Conservation (phyloP, 64 coral and sea anemone genomes). For the Pocillopora damicornis region DNA sequence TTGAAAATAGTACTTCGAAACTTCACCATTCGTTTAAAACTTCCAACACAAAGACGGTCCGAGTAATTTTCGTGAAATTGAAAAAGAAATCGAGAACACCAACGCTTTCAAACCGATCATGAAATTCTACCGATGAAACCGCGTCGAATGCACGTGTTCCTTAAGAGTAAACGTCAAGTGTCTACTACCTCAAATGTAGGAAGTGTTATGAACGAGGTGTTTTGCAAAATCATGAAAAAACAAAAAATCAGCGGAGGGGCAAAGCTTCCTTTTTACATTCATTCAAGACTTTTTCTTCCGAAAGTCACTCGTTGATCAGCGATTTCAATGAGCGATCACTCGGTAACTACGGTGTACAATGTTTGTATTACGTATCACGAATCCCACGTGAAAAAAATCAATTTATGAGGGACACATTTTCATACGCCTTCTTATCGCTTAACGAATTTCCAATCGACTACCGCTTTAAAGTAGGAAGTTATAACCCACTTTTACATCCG, state of each 20-base stretch:
- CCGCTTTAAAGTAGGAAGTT: conserved; percentile 11
- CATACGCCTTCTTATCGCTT: neutral
- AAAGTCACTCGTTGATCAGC: neutral
- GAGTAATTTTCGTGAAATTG: neutral
- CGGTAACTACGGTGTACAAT: neutral
- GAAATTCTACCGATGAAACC: neutral
- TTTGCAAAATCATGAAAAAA: neutral
- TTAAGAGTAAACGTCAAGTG: too few species aligned
- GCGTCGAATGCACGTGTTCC: conserved; percentile 32
- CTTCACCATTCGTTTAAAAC: neutral
- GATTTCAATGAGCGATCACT: neutral
- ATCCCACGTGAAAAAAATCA: conserved; percentile 9
- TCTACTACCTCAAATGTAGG: too few species aligned
- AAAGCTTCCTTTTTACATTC: neutral
- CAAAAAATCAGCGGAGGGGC: conserved; percentile 10
- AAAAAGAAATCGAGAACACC: too few species aligned
- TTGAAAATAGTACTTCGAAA: neutral
- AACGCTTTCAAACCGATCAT: too few species aligned
- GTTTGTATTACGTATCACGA: neutral
- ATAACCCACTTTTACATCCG: conserved; percentile 12
- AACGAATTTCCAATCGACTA: neutral
- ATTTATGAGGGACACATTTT: neutral
- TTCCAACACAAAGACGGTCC: neutral
- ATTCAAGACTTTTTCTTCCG: neutral
- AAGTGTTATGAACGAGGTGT: neutral